Conservation (phyloP, 2,113 vertebrate species). For the Grus americana region DNA sequence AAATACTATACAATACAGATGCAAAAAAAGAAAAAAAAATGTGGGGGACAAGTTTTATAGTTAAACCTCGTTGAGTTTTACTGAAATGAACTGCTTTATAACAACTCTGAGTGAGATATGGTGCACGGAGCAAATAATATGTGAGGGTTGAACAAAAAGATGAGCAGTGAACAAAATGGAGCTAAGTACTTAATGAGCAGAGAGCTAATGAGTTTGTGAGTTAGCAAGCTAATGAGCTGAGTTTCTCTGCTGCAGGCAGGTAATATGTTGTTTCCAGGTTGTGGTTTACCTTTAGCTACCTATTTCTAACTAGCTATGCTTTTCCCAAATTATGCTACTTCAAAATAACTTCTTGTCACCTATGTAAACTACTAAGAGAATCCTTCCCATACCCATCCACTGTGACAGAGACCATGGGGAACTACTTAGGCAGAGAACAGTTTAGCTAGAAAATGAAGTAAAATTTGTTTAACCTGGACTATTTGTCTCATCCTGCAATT, state of each 20-base stretch:
- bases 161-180: constrained; percentile 50
- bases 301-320: not conserved
- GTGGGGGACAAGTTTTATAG: rapidly evolving
- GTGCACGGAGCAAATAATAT: constrained; percentile 53
- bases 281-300: constrained; percentile 52
- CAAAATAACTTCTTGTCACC: not conserved
- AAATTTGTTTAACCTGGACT: not conserved
- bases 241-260: constrained; percentile 43
- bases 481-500: not conserved
- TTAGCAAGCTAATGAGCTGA: constrained; percentile 67
- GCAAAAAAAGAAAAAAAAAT: not conserved
- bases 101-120: not conserved
- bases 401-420: not conserved
- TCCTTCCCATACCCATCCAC: not conserved
- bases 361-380: not conserved
- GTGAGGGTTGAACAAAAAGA: constrained; percentile 52
- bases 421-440: not conserved
- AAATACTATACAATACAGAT: not conserved
- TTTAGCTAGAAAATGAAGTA: not conserved
- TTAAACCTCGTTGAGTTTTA: not conserved
- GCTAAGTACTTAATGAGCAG: constrained; percentile 67
- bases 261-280: constrained; percentile 52
- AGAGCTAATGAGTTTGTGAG: constrained; percentile 70
- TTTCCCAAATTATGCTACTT: not conserved
- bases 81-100: not conserved